Evolutionary conservation across 92 coral and sea anemone genomes (phyloP), one percentile per base, ranked within the genome.

Genomic region (Blastomussa wellsi): DNA sequence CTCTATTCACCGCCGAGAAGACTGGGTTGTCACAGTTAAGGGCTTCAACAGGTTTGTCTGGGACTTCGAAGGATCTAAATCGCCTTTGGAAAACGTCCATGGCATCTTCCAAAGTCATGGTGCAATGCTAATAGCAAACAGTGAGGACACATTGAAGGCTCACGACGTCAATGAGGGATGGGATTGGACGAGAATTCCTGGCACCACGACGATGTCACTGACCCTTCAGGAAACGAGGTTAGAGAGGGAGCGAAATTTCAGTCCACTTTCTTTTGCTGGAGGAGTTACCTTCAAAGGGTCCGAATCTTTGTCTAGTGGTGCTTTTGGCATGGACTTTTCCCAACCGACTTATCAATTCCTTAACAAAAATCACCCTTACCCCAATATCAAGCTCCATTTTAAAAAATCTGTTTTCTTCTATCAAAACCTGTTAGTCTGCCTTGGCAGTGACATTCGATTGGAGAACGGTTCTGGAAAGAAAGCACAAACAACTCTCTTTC

Each of bases 401-500:
- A 92, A 75, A 79, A 92, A 90, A 76, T 90, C 95, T 28, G 84
- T 86, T 33, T 92, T 92, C 77, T 90, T 92, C 85, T 84, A 78
- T 80, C 75, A 90, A 49, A 78, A 85, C 51, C 65, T 90, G 70
- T 74, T 92, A 36, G 92, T 92, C 22, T 90, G 93, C 51, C 77
- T 92, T 36, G 95, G 95, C 24, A 92, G 95, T 65, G 76, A 90
- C 85, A 90, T 92, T 0, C 66, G 29, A 9, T 47, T 86, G 36
- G 28, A 52, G 31, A 92, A 84, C 33, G 82, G 83, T n/a, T 35
- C 51, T 11, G 79, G 71, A 22, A 24, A 60, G 22, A 76, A 72
- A 24, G 90, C 93, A 57, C 92, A 90, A 35, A 93, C 95, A 66
- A 90, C 95, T 0, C 80, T 93, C 12, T 93, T 93, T 72, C 95